These are phyloP conservation scores for Philonicus albiceps DNA, from an alignment of 2,888 invertebrate species.

Conservation along the genomic window DNA sequence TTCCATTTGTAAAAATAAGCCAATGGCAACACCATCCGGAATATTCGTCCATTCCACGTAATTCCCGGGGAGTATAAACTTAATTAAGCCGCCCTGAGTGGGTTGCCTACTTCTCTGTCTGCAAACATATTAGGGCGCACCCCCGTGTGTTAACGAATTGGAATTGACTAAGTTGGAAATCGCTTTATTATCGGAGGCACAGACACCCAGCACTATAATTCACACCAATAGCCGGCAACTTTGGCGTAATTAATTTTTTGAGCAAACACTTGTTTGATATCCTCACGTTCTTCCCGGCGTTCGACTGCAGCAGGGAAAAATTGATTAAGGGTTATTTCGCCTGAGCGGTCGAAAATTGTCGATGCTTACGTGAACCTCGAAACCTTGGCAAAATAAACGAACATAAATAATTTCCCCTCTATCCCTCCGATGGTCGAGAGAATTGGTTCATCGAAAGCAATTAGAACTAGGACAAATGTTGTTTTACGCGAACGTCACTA, in stretches of 20 bases:
- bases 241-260: slow-evolving; percentile 49
- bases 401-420: not conserved
- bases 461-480: not conserved
- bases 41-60: slow-evolving; percentile 37
- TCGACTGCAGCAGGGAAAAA: not conserved
- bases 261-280: slow-evolving; percentile 46
- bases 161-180: slow-evolving; percentile 43
- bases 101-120: slow-evolving; percentile 23
- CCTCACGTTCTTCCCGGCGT: slow-evolving; percentile 9
- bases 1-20: slow-evolving; percentile 25
- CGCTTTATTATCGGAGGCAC: slow-evolving; percentile 33
- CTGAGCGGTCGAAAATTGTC: not conserved
- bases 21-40: slow-evolving; percentile 21
- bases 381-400: not conserved
- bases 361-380: not conserved
- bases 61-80: slow-evolving; percentile 45
- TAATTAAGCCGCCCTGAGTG: slow-evolving; percentile 45
- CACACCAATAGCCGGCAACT: slow-evolving; percentile 46
- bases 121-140: slow-evolving; percentile 47
- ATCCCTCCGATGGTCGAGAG: not conserved
- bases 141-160: slow-evolving; percentile 44
- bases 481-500: not conserved
- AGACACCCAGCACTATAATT: slow-evolving; percentile 46
- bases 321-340: slow-evolving; percentile 11
- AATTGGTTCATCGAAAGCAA: not conserved